Base-by-base conservation (phyloP, 2,888 invertebrate genomes). In the Gerosis bhagava region DNA sequence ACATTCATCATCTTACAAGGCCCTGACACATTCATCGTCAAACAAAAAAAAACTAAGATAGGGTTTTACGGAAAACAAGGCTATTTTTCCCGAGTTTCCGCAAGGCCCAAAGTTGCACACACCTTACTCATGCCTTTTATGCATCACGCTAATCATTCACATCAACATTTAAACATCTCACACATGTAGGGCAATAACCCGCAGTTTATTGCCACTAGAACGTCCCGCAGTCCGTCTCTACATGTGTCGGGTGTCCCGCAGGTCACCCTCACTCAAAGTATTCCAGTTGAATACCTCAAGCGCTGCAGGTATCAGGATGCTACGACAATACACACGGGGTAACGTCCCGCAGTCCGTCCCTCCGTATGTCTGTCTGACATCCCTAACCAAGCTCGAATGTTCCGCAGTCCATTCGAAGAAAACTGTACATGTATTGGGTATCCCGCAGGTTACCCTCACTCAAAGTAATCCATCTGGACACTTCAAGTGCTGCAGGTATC, bases 211-310 rank as follows among this genome's bases (percentile, higher is more conserved):
- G 13, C 29, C 29, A 6, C 3, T 13, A 29, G 13, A 31, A 16
- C 31, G 31, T 16, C 31, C 31, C 16, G 31, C 31, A 31, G 31
- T 31, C 31, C 31, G 31, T 31, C 31, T 31, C 25, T 25, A 25
- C 5, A 25, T 25, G 10, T 25, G 25, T 25, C 25, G 11, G 10
- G 10, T 25, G 11, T 3, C 25, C 25, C 11, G 25, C 10, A 10
- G 25, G 4, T 25, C 5, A 25, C 5, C 25, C 25, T 5, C 10
- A 2, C 25, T 25, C 25, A 25, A 25, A n/a, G n/a, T n/a, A n/a
- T n/a, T n/a, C 25, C 10, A 2, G 5, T 11, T 25, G 25, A 11
- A 10, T 25, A 25, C 10, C 5, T 25, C n/a, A 5, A 25, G 25
- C 11, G 10, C 25, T 3, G 10, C 5, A 10, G n/a, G 5, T 25